These are phyloP conservation scores for Coleophora flavipennella DNA, from an alignment of 2,888 invertebrate genomes.

Conservation along the genomic window DNA sequence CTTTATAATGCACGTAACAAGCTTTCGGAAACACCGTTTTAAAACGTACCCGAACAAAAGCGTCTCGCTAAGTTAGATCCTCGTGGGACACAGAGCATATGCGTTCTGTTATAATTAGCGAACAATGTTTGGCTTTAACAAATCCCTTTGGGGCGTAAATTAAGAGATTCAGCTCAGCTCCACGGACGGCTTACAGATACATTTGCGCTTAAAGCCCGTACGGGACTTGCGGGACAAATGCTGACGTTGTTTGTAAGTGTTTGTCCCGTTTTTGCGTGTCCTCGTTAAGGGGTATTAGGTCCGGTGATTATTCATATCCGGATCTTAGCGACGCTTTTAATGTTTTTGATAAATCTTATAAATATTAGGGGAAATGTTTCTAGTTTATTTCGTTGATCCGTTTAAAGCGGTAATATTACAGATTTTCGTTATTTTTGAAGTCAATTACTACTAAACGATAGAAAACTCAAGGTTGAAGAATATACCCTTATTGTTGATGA, in stretches of 20 bases:
- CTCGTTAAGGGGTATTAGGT: constrained; percentile 31
- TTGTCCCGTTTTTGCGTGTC: constrained; percentile 32
- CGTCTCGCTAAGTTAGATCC: constrained; percentile 58
- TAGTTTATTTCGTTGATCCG: no score
- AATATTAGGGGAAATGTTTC: no score
- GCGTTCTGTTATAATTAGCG: constrained; percentile 70
- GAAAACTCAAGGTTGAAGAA: no score
- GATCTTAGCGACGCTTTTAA: background rate
- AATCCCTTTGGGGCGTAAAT: constrained; percentile 72
- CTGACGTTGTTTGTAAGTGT: constrained; percentile 33
- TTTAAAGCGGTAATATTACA: no score
- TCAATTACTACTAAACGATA: no score
- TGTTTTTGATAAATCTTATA: background rate
- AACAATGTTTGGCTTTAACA: constrained; percentile 71
- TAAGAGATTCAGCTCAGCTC: constrained; percentile 63
- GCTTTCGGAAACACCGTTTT: constrained; percentile 7
- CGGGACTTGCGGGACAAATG: constrained; percentile 20
- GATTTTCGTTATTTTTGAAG: no score
- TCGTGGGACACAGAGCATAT: constrained; percentile 62
- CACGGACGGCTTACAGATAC: constrained; percentile 56
- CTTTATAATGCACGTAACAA: constrained; percentile 3
- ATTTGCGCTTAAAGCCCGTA: constrained; percentile 49
- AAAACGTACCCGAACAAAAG: constrained; percentile 23
- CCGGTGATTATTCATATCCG: constrained; percentile 29
- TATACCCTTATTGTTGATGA: no score